Percentiles rank a stretch among this genome's conserved stretches.
phyloP scores from a whole-genome alignment of 2,888 invertebrate species.

The Metellina segmentata region DNA sequence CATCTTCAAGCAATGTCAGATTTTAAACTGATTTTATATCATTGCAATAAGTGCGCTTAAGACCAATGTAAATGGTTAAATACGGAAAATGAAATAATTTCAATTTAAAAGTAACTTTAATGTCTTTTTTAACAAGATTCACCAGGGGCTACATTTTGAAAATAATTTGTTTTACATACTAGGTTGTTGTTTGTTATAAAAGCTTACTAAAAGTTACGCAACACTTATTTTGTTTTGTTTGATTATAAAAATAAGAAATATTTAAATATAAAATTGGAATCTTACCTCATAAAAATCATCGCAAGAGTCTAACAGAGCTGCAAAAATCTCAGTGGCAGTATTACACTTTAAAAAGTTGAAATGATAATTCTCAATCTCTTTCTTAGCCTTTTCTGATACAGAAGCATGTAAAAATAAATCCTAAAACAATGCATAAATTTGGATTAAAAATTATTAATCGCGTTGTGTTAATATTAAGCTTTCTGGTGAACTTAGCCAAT shows the following conservation, averaged over 20 bases:
- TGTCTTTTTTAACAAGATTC: not conserved
- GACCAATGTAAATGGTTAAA: no score
- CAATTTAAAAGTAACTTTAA: no score
- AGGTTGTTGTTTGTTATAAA: no score
- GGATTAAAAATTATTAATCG: not conserved
- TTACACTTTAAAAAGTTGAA: not conserved
- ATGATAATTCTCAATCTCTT: constrained; percentile 6
- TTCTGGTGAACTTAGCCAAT: no score
- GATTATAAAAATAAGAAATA: not conserved
- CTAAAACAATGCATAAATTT: not conserved
- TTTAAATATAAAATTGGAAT: not conserved
- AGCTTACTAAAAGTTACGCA: not conserved
- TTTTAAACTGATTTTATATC: no score
- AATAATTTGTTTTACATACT: not conserved
- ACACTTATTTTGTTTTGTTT: not conserved
- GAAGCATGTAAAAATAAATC: constrained; percentile 10
- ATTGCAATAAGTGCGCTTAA: no score
- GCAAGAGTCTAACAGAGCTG: not conserved
- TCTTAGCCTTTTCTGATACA: not conserved
- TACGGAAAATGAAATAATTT: no score
- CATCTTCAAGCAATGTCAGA: no score
- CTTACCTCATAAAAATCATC: constrained; percentile 32
- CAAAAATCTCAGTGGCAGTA: constrained; percentile 8
- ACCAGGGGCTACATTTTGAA: not conserved
- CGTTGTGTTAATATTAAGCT: no score